A percentile compares a stretch with the other conserved stretches of the same genome.
Evolutionary conservation across 2,888 invertebrate genomes (phyloP).

Genomic region (Macroteleia sp.): DNA sequence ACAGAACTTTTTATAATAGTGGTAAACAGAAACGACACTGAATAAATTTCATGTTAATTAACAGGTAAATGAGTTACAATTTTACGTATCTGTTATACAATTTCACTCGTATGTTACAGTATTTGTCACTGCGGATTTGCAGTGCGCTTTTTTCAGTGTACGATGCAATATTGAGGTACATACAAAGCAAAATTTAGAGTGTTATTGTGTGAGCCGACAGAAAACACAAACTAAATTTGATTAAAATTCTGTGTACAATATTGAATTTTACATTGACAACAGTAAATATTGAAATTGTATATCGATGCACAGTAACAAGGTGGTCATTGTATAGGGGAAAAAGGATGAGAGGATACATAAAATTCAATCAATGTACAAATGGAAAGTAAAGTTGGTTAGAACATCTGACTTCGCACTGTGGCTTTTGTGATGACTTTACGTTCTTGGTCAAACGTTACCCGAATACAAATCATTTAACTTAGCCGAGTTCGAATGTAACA

Average conservation of each 20-base stretch:
- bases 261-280: slow-evolving; percentile 41
- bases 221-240: slow-evolving; percentile 38
- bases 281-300: slow-evolving; percentile 25
- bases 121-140: slow-evolving; percentile 10
- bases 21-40: slow-evolving; percentile 21
- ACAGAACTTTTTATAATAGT: slow-evolving; percentile 14
- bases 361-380: slow-evolving; percentile 20
- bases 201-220: slow-evolving; percentile 11
- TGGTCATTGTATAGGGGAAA: slow-evolving; percentile 12
- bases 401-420: slow-evolving; percentile 51
- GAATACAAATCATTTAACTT: slow-evolving; percentile 4
- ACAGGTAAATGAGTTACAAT: neutral
- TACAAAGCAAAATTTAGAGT: slow-evolving; percentile 32
- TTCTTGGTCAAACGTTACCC: slow-evolving; percentile 20
- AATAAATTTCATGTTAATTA: slow-evolving; percentile 13
- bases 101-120: neutral
- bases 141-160: slow-evolving; percentile 18
- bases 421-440: slow-evolving; percentile 24
- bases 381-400: slow-evolving; percentile 30
- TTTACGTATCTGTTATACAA: neutral
- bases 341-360: neutral
- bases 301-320: slow-evolving; percentile 48
- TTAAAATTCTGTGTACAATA: slow-evolving; percentile 36
- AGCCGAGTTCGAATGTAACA: slow-evolving; percentile 19
- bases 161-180: slow-evolving; percentile 37